phyloP scores from a whole-genome alignment of 2,888 invertebrate species.

The Cryptus armator region DNA sequence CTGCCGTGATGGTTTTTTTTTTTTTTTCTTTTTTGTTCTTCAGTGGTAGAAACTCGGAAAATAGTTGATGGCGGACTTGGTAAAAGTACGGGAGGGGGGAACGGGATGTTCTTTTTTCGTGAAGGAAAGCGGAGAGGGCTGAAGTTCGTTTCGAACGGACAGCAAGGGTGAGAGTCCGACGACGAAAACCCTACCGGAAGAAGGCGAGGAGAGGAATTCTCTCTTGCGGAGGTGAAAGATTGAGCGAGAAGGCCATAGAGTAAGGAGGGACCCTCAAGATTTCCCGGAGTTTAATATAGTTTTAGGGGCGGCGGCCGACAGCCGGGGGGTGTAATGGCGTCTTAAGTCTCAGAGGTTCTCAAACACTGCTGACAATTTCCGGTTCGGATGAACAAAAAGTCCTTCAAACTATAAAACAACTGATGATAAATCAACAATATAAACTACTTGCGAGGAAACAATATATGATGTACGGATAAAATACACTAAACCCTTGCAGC shows the following conservation, averaged over 20 bases:
- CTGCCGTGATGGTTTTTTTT: slow-evolving; percentile 79
- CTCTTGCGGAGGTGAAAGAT: slow-evolving; percentile 66
- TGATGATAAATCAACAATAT: not conserved
- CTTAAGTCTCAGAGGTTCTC: slow-evolving; percentile 84
- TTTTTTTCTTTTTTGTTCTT: slow-evolving; percentile 1
- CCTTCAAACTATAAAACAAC: not conserved
- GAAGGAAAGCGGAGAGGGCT: slow-evolving; percentile 54
- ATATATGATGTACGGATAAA: not conserved
- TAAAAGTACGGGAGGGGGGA: slow-evolving; percentile 62
- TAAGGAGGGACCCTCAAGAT: slow-evolving; percentile 81
- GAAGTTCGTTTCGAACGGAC: slow-evolving; percentile 53
- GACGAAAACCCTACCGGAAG: slow-evolving; percentile 52
- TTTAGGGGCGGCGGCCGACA: slow-evolving; percentile 83
- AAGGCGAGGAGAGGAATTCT: slow-evolving; percentile 54
- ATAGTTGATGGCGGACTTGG: slow-evolving; percentile 53
- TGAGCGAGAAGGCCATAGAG: slow-evolving; percentile 72
- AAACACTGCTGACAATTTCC: slow-evolving; percentile 59
- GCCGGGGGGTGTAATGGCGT: slow-evolving; percentile 84
- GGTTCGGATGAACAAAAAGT: not conserved
- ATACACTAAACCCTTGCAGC: not conserved
- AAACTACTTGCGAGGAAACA: not conserved
- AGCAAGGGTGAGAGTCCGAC: slow-evolving; percentile 37
- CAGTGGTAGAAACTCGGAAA: slow-evolving; percentile 41
- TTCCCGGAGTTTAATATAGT: slow-evolving; percentile 85
- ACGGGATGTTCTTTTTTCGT: slow-evolving; percentile 68